Percentiles rank a stretch among this genome's conserved stretches.
These are phyloP conservation scores for Pangasius macronema DNA, from an alignment of 2,797 vertebrate genomes.

Conservation along the genomic window DNA sequence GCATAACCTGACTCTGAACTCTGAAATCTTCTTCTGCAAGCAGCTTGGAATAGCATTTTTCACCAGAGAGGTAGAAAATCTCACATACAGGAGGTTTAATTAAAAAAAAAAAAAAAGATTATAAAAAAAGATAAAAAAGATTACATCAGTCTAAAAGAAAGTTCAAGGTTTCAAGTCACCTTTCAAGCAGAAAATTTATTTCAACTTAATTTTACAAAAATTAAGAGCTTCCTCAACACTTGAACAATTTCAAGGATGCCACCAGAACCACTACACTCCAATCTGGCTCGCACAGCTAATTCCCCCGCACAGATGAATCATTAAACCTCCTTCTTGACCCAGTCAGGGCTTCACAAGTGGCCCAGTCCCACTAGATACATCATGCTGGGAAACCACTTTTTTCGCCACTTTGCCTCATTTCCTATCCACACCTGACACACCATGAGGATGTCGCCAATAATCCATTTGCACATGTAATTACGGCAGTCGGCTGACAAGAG, in stretches of 20 bases:
- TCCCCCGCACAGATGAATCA: conserved; percentile 23
- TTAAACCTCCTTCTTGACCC: conserved; percentile 42
- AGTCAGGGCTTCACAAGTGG: conserved; percentile 42
- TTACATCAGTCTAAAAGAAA: not conserved
- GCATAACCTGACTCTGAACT: not conserved
- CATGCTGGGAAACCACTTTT: conserved; percentile 29
- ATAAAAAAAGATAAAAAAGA: not conserved
- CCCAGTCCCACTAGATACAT: conserved; percentile 13
- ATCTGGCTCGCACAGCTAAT: conserved; percentile 21
- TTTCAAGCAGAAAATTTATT: not conserved
- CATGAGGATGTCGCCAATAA: conserved; percentile 42
- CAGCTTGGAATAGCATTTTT: not conserved
- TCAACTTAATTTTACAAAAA: not conserved
- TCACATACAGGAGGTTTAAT: not conserved
- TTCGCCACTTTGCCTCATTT: conserved; percentile 36
- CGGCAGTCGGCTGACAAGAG: conserved; percentile 37
- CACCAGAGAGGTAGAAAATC: not conserved
- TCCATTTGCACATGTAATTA: conserved; percentile 58
- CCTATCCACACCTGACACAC: conserved; percentile 44
- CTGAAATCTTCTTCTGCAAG: not conserved
- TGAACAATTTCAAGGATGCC: not conserved
- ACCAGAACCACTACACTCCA: not conserved
- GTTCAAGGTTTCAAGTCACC: not conserved
- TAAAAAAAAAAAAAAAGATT: not conserved
- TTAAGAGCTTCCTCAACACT: not conserved